Evolutionary conservation across 2,888 invertebrate genomes (phyloP).

Genomic region (Petrophora chlorosata): DNA sequence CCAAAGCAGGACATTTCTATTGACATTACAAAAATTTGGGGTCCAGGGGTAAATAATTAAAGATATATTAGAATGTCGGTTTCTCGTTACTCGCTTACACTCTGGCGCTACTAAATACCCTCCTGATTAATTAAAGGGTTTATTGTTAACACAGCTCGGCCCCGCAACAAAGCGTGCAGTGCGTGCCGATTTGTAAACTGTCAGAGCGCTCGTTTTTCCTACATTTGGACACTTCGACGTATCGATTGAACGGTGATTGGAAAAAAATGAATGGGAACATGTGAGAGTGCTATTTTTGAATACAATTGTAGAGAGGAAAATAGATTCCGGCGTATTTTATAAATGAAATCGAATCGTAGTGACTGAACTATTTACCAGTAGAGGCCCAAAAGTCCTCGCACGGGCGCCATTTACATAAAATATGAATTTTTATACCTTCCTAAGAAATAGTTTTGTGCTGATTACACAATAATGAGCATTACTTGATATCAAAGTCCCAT

Average conservation of each 20-base stretch:
- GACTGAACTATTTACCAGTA: no score
- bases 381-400: no score
- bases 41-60: not conserved
- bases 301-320: no score
- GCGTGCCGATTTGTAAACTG: conserved; percentile 58
- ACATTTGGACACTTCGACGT: conserved; percentile 41
- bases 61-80: no score
- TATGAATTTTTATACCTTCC: no score
- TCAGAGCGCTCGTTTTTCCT: conserved; percentile 40
- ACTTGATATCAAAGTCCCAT: conserved; percentile 78
- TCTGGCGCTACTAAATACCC: conserved; percentile 14
- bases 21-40: not conserved
- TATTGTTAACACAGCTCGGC: conserved; percentile 55
- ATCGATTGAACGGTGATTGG: conserved; percentile 40
- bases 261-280: no score
- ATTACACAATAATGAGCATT: conserved; percentile 77
- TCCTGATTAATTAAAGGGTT: conserved; percentile 57
- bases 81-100: conserved; percentile 1
- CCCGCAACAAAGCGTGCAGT: conserved; percentile 50
- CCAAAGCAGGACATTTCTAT: no score
- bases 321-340: no score
- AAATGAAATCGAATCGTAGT: no score
- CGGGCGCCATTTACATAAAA: no score
- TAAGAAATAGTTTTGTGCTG: no score
- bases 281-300: no score